phyloP scores from a whole-genome alignment of 2,797 vertebrate genomes.

The Phrynocephalus vlangalii region DNA sequence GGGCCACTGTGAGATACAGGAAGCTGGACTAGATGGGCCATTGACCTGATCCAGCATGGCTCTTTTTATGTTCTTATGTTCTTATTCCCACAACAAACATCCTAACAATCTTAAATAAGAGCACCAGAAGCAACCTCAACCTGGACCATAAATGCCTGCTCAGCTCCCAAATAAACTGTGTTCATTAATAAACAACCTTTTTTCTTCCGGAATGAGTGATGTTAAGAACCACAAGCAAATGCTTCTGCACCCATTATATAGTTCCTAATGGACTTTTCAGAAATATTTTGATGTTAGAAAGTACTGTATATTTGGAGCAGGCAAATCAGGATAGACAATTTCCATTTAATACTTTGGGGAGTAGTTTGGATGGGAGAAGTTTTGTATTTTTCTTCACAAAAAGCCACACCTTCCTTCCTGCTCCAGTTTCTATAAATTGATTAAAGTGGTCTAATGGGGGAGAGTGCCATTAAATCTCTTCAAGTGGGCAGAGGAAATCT shows the following conservation, averaged over 20 bases:
- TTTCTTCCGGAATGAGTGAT: neutral
- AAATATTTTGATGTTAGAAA: conserved; percentile 8
- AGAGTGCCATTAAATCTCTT: neutral
- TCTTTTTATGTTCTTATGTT: too few species aligned
- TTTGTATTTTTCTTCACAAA: too few species aligned
- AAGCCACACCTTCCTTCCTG: neutral
- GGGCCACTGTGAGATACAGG: too few species aligned
- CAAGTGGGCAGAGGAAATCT: neutral
- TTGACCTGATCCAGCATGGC: too few species aligned
- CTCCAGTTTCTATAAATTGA: neutral
- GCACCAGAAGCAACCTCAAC: too few species aligned
- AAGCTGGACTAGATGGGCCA: too few species aligned
- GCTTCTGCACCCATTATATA: neutral
- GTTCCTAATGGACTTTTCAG: conserved; percentile 3
- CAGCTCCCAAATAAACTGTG: neutral
- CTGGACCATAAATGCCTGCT: too few species aligned
- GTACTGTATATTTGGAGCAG: neutral
- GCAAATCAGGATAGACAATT: neutral
- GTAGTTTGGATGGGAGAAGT: neutral
- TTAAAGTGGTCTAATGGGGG: neutral
- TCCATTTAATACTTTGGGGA: neutral
- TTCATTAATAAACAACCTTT: neutral
- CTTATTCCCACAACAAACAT: too few species aligned
- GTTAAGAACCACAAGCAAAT: conserved; percentile 13
- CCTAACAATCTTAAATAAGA: too few species aligned